Base-by-base conservation (phyloP, 1,140 invertebrate species). In the Pachyrhynchus sulphureomaculatus region DNA sequence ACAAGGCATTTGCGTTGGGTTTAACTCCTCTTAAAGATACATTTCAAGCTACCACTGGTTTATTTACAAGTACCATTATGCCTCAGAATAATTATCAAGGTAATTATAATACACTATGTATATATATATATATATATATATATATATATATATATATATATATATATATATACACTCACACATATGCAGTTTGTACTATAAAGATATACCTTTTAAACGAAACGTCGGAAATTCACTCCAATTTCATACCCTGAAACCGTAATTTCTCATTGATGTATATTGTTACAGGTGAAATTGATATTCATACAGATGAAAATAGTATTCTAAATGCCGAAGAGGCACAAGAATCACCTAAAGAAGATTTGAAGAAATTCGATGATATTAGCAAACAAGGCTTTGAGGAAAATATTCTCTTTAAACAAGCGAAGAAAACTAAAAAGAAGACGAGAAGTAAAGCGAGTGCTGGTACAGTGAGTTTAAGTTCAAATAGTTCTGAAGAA, bases 321-420 rank as follows among this genome's bases (percentile, higher is more conserved):
- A 9, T 34, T 12, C 13, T 13, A 12, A 34, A 78, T 45, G 81
- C 80, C 0, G 81, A 82, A 65, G 82, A 83, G 72, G 81, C 81
- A n/a, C 62, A 76, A 26, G 81, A 83, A 75, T 71, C 76, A 21
- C 75, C 76, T 8, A 68, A 74, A 17, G 64, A 76, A 45, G 70
- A 75, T 8, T 52, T 73, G 32, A 71, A 69, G 26, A 72, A 67
- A 37, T 68, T 73, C 4, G 71, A 79, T n/a, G 78, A 80, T 70
- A 83, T 83, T 52, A 72, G 78, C 9, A 77, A 81, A 57, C 77
- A 82, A 62, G 78, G 81, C 48, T 82, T 80, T 60, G 82, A 83
- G 57, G 82, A 85, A 54, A 79, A 83, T 29, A 80, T 86, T 17
- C 81, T 83, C 21, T 76, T 68, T 62, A 62, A n/a, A n/a, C n/a